phyloP scores from a whole-genome alignment of 2,113 vertebrate species.

The Mustelus asterias region DNA sequence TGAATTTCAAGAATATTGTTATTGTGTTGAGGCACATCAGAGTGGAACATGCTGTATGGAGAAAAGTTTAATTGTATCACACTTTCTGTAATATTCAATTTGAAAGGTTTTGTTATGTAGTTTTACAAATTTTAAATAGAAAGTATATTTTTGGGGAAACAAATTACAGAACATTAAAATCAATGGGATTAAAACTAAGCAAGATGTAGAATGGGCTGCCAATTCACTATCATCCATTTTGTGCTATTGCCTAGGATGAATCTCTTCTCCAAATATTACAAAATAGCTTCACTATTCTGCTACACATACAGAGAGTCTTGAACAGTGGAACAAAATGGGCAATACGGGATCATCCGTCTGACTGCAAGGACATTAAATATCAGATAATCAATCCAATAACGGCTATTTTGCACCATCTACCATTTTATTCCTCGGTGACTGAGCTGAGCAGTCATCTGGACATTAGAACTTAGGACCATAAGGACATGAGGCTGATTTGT shows the following conservation, averaged over 20 bases:
- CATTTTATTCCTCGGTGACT: not conserved
- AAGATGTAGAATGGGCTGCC: not conserved
- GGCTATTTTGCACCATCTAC: not conserved
- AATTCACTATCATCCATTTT: not conserved
- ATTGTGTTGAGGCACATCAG: too few relatives aligned
- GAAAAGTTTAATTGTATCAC: too few relatives aligned
- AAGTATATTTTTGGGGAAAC: too few relatives aligned
- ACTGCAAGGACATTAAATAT: too few relatives aligned
- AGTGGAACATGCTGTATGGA: too few relatives aligned
- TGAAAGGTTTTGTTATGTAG: too few relatives aligned
- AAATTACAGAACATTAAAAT: not conserved
- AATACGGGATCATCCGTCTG: too few relatives aligned
- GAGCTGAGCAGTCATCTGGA: not conserved
- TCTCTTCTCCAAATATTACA: not conserved
- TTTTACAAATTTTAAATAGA: too few relatives aligned
- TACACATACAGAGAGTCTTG: not conserved
- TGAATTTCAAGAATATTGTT: too few relatives aligned
- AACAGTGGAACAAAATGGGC: too few relatives aligned
- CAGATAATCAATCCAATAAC: not conserved
- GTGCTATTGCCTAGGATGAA: not conserved
- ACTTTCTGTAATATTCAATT: too few relatives aligned
- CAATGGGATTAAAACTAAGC: not conserved
- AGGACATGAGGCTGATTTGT: not conserved
- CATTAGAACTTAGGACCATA: not conserved
- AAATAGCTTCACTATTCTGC: not conserved